Base-by-base conservation (phyloP, 37 sponge, comb jelly and placozoan genomes). In the Spongilla lacustris region DNA sequence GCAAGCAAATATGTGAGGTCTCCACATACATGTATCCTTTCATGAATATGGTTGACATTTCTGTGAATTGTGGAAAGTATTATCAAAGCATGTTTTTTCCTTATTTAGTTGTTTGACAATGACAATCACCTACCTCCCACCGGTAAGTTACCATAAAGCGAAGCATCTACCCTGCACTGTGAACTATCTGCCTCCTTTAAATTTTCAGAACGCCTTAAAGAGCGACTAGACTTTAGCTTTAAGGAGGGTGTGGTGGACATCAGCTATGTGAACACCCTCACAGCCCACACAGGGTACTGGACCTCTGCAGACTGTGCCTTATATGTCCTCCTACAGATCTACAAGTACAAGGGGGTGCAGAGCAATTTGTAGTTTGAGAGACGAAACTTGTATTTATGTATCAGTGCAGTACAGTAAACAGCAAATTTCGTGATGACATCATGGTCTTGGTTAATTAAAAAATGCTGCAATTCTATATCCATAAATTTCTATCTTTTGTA, bases 231-330 rank as follows among this genome's bases (percentile, higher is more conserved):
- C 72, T 97, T 92, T 77, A 68, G 78, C 75, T 68, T 97, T 76
- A 75, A 58, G 67, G 97, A 97, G 70, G 86, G 95, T 29, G 12
- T 90, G 17, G 71, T 85, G 19, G 93, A 94, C 80, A 94, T 76
- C 77, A 83, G 90, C 36, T 94, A 97, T 77, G 5, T 97, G 28
- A 93, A 88, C 78, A 84, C 93, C 46, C 33, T 97, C 68, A 94
- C 93, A 35, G 97, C 97, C 19, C 97, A 97, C 72, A 78, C 83
- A 1, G 49, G 84, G 48, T 97, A 97, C 84, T 97, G 97, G 97
- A 83, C 79, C 74, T 89, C 83, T 26, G 9, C 71, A 25, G 97
- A 97, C 31, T 84, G 84, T 73, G 91, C 89, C 33, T 69, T 87
- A 75, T 97, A 84, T 69, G 48, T 97, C 0, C 71, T 97, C 36